phyloP scores from a whole-genome alignment of 2,113 vertebrate species.

The Salvelinus alpinus region DNA sequence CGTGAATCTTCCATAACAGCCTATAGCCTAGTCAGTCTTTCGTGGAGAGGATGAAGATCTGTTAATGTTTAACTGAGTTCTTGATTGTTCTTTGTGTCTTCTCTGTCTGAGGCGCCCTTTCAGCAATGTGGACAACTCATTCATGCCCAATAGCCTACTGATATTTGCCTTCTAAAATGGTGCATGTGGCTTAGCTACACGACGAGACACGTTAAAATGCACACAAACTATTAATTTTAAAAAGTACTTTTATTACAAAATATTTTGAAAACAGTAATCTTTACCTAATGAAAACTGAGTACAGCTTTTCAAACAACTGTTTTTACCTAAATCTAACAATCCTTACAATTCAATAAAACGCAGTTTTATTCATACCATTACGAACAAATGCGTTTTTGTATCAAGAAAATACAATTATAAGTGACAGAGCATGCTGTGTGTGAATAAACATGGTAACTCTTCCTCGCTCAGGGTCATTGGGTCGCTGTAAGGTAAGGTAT shows the following conservation, averaged over 20 bases:
- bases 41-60: neutral
- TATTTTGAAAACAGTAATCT: too few species aligned
- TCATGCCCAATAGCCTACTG: neutral
- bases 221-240: neutral
- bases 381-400: too few species aligned
- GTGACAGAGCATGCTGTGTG: too few species aligned
- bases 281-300: too few species aligned
- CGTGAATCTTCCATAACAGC: constrained; percentile 51
- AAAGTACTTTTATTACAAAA: neutral
- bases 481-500: too few species aligned
- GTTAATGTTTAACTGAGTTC: constrained; percentile 30
- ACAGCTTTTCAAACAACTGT: neutral
- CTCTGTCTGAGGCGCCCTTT: constrained; percentile 19
- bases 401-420: too few species aligned
- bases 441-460: too few species aligned
- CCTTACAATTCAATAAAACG: too few species aligned
- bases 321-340: too few species aligned
- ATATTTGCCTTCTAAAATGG: neutral
- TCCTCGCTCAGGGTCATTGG: too few species aligned
- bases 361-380: too few species aligned
- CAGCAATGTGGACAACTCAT: neutral
- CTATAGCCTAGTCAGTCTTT: constrained; percentile 9
- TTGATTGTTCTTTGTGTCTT: constrained; percentile 7
- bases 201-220: neutral
- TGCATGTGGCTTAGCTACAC: neutral